A percentile compares a stretch with the other conserved stretches of the same genome.
Conservation (phyloP, 2,888 invertebrate genomes). For the Sceliomorpha sp. region DNA sequence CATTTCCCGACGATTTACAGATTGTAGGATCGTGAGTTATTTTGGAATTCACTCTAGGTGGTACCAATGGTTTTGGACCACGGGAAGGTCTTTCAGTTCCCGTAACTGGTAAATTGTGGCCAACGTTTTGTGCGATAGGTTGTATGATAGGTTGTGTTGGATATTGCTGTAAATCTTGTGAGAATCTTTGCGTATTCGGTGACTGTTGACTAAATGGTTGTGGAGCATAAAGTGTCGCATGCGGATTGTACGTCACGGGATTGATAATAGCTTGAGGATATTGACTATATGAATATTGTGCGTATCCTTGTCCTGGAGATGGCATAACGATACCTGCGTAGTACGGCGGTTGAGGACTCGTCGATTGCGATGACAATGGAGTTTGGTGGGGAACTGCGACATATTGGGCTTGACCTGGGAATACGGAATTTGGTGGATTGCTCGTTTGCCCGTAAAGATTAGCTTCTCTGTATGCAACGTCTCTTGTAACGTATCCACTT, state of each 20-base stretch:
- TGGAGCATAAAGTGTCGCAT: constrained; percentile 66
- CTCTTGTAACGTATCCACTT: constrained; percentile 73
- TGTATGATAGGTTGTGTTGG: constrained; percentile 77
- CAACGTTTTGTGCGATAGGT: constrained; percentile 75
- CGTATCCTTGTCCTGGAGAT: constrained; percentile 65
- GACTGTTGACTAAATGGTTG: constrained; percentile 72
- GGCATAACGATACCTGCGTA: constrained; percentile 70
- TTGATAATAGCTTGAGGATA: constrained; percentile 75
- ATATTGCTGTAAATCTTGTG: constrained; percentile 74
- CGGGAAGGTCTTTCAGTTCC: constrained; percentile 66
- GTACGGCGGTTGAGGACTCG: constrained; percentile 73
- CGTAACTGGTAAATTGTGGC: constrained; percentile 62
- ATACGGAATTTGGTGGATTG: constrained; percentile 63
- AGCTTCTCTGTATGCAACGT: constrained; percentile 70
- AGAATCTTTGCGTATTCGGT: constrained; percentile 75
- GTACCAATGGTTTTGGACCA: constrained; percentile 77
- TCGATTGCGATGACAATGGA: constrained; percentile 70
- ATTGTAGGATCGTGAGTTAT: constrained; percentile 72
- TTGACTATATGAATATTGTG: constrained; percentile 69
- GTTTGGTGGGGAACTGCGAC: constrained; percentile 71
- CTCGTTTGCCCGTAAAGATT: constrained; percentile 66
- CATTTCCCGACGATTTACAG: constrained; percentile 38
- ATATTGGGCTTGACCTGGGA: constrained; percentile 70
- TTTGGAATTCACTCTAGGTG: constrained; percentile 75
- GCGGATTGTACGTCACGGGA: constrained; percentile 70